These are phyloP conservation scores for Habropoda laboriosa DNA, from an alignment of 1,140 invertebrate genomes.

Conservation along the genomic window DNA sequence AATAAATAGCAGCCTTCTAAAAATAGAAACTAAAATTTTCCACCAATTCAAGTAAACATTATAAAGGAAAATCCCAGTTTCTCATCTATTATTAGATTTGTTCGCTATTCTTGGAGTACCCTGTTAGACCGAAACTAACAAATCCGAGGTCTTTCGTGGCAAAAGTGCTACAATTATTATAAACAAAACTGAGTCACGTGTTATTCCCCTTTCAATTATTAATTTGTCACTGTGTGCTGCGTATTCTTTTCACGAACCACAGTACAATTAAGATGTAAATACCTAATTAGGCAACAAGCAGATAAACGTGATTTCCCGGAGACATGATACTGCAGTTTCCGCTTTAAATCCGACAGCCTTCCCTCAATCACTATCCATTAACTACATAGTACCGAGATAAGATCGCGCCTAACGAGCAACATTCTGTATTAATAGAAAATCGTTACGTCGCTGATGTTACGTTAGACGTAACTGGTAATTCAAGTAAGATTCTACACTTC, in stretches of 20 bases:
- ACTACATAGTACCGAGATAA: not conserved
- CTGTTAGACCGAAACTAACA: not conserved
- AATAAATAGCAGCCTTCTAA: no score
- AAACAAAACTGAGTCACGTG: not conserved
- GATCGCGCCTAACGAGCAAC: not conserved
- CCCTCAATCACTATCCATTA: not conserved
- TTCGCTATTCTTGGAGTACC: no score
- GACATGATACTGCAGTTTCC: constrained; percentile 14
- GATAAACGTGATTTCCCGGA: not conserved
- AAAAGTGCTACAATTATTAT: not conserved
- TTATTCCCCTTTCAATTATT: not conserved
- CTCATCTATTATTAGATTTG: no score
- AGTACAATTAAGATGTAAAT: not conserved
- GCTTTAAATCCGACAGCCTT: not conserved
- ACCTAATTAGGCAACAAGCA: not conserved
- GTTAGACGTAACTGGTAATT: not conserved
- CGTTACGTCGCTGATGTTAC: not conserved
- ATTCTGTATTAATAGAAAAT: not conserved
- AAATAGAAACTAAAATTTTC: no score
- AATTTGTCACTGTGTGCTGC: not conserved
- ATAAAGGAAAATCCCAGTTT: no score
- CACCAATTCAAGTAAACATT: no score
- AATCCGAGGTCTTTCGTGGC: not conserved
- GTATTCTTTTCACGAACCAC: not conserved
- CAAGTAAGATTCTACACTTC: not conserved